Evolutionary conservation across 2,797 vertebrate genomes (phyloP), one percentile per base, ranked within the genome.

Genomic region (Lithobates sylvaticus): DNA sequence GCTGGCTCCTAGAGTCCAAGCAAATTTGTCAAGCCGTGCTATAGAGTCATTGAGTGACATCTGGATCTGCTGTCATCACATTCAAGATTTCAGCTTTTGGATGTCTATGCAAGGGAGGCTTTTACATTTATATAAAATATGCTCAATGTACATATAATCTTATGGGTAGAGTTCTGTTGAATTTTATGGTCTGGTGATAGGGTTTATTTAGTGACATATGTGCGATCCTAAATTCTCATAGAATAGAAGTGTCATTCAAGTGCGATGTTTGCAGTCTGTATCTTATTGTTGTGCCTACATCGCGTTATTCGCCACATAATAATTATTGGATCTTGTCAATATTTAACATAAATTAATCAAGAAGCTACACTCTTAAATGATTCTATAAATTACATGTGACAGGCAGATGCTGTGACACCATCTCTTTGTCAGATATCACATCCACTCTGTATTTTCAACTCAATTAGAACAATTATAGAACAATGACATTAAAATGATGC

Each of bases 261-360:
- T 70, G 12, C 23, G 18, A 26, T 39, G 32, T 39, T 44, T 23
- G 21, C 69, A 26, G n/a, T 58, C 18, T 74, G n/a, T 26, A 50
- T 47, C 36, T 44, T 50, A n/a, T 13, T 71, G 78, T 42, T 64
- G 67, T 18, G 44, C 42, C 12, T 27, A 69, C 44, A 58, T 58
- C 32, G 13, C 71, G 21, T 71, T 70, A 73, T 73, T 81, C 50
- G 61, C 79, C 13, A 39, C 69, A 23, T 34, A 61, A 73, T 73
- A 81, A 81, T 81, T 81, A 81, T 64, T 72, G 26, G 12, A 61
- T 73, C 79, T 72, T 81, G 79, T 73, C 79, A 81, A 81, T 81
- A 81, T 81, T 81, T 73, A 73, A 81, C 50, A n/a, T 73, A 61
- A 39, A 73, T 47, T 64, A 64, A 81, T 81, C 69, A 73, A 58